Conservation (phyloP, 2,888 invertebrate genomes). For the Platycheirus albimanus region DNA sequence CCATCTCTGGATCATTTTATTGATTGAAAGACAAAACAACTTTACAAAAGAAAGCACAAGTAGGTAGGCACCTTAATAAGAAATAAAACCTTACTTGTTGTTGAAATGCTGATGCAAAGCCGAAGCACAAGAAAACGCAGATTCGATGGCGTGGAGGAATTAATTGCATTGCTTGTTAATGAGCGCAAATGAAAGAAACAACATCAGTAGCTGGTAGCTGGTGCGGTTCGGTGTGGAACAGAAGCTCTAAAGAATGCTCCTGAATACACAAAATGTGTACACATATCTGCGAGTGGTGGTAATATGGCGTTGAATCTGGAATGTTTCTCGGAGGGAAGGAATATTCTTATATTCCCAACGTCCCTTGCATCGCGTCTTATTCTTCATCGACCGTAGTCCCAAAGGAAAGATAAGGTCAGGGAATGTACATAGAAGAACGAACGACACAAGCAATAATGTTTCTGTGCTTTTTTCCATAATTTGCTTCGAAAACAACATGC, state of each 20-base stretch:
- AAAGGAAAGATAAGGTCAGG: slow-evolving; percentile 29
- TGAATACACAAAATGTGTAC: slow-evolving; percentile 53
- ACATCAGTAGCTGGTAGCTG: slow-evolving; percentile 14
- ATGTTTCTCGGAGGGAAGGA: neutral
- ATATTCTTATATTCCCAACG: too few species aligned
- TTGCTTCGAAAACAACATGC: neutral
- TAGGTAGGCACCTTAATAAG: too few species aligned
- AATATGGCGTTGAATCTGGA: neutral
- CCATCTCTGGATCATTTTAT: too few species aligned
- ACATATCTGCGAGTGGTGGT: neutral
- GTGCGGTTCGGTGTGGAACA: too few species aligned
- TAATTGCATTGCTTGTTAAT: slow-evolving; percentile 69
- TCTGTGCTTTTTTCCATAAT: neutral
- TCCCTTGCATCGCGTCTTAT: too few species aligned
- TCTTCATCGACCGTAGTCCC: too few species aligned
- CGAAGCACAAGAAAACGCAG: slow-evolving; percentile 31
- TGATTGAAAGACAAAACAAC: too few species aligned
- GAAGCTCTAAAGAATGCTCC: slow-evolving; percentile 45
- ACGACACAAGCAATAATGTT: slow-evolving; percentile 5
- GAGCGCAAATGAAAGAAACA: slow-evolving; percentile 53
- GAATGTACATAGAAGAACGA: too few species aligned
- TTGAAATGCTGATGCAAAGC: too few species aligned
- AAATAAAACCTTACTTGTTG: too few species aligned
- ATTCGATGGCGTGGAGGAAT: slow-evolving; percentile 42
- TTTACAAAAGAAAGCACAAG: too few species aligned